Conservation (phyloP, 2,888 invertebrate species). For the Rhopalosiphum nymphaeae region DNA sequence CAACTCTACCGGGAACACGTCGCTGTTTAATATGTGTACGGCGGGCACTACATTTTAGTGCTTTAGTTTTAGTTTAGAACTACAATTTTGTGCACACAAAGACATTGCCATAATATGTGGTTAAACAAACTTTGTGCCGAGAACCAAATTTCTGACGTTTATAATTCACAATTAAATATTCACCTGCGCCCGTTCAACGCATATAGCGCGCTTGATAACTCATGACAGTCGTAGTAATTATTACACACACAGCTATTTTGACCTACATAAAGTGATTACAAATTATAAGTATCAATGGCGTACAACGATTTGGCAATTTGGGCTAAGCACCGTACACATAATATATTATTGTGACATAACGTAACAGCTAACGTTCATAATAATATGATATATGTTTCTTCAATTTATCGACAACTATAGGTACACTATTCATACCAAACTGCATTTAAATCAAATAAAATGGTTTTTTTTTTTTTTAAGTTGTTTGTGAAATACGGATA, state of each 20-base stretch:
- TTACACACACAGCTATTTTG: not conserved
- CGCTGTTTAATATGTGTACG: not conserved
- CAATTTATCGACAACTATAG: not conserved
- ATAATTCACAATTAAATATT: constrained; percentile 44
- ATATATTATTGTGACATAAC: not conserved
- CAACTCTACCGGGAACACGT: not conserved
- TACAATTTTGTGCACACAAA: not conserved
- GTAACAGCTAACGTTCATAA: not conserved
- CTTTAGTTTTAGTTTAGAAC: constrained; percentile 21
- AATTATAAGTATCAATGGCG: not conserved
- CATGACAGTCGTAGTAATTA: constrained; percentile 1
- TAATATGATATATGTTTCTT: not conserved
- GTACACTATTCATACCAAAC: not conserved
- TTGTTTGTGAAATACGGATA: not conserved
- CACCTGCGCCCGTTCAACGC: not conserved
- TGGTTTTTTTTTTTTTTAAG: not conserved
- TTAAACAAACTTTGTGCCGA: constrained; percentile 36
- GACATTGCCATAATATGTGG: not conserved
- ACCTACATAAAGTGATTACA: not conserved
- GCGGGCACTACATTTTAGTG: not conserved
- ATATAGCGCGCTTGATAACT: not conserved
- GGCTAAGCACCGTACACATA: not conserved
- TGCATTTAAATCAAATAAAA: not conserved
- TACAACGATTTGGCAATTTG: not conserved
- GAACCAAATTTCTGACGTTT: constrained; percentile 3